These are phyloP conservation scores for Acanthoscelides obtectus DNA, from an alignment of 2,888 invertebrate species.

Conservation along the genomic window DNA sequence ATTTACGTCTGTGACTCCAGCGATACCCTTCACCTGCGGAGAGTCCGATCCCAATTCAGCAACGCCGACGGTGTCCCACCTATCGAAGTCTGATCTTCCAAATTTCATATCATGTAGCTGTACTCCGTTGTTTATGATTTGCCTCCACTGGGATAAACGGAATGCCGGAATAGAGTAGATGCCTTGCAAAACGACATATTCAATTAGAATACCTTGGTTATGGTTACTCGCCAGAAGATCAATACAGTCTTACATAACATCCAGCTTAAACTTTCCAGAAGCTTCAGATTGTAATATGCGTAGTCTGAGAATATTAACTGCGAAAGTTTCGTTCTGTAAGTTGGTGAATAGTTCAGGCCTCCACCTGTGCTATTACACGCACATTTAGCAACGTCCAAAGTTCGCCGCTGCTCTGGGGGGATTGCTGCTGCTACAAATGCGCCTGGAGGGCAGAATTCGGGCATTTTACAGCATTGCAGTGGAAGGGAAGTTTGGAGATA, in stretches of 20 bases:
- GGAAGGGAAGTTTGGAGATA: background rate
- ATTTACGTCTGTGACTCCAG: no score
- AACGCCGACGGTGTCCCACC: no score
- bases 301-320: background rate
- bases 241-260: background rate
- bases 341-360: background rate
- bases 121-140: no score
- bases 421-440: background rate
- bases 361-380: background rate
- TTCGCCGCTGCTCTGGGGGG: background rate
- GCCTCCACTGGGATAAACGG: no score
- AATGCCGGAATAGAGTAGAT: no score
- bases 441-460: background rate
- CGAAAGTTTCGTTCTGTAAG: background rate
- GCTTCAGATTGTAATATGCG: background rate
- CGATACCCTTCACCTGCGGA: no score
- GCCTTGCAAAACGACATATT: no score
- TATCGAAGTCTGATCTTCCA: no score
- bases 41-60: no score
- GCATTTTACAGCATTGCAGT: background rate
- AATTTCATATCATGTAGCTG: no score
- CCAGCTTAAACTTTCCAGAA: background rate
- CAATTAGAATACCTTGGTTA: no score
- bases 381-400: background rate
- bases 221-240: no score